These are phyloP conservation scores for Peromyscus californicus DNA, from an alignment of 2,113 vertebrate species.

Conservation along the genomic window DNA sequence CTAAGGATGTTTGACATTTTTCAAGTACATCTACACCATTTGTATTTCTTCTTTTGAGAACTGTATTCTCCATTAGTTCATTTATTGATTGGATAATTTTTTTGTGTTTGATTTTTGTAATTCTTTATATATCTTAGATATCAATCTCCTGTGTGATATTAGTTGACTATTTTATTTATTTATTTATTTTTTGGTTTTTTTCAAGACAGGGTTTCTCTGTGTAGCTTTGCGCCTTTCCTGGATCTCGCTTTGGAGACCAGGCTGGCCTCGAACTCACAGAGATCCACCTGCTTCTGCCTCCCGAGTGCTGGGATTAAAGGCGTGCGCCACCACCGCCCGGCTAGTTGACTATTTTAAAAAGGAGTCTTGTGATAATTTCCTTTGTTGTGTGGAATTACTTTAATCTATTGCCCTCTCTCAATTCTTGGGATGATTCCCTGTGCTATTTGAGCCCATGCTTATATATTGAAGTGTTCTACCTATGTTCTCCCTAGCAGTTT, in stretches of 20 bases:
- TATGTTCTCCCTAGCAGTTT: not conserved
- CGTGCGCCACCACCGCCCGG: too few species aligned
- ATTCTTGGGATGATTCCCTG: not conserved
- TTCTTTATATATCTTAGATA: not conserved
- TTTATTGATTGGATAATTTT: not conserved
- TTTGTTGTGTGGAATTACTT: not conserved
- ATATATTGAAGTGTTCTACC: not conserved
- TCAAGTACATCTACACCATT: not conserved
- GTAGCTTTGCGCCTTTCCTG: too few species aligned
- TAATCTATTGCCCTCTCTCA: not conserved
- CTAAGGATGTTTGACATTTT: not conserved
- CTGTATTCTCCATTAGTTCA: not conserved
- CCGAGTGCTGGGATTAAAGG: too few species aligned
- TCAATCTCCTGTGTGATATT: not conserved
- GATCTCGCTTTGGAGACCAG: too few species aligned
- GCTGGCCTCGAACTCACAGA: too few species aligned
- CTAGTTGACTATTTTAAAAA: not conserved
- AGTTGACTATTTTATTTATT: not conserved
- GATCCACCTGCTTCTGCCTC: too few species aligned
- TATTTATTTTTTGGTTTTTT: too few species aligned
- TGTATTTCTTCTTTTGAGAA: not conserved
- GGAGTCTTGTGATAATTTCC: not conserved
- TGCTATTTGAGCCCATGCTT: not conserved
- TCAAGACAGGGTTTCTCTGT: too few species aligned
- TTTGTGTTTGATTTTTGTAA: not conserved